A percentile compares a stretch with the other conserved stretches of the same genome.
Conservation (phyloP, 2,888 invertebrate species). For the Halictus ligatus region DNA sequence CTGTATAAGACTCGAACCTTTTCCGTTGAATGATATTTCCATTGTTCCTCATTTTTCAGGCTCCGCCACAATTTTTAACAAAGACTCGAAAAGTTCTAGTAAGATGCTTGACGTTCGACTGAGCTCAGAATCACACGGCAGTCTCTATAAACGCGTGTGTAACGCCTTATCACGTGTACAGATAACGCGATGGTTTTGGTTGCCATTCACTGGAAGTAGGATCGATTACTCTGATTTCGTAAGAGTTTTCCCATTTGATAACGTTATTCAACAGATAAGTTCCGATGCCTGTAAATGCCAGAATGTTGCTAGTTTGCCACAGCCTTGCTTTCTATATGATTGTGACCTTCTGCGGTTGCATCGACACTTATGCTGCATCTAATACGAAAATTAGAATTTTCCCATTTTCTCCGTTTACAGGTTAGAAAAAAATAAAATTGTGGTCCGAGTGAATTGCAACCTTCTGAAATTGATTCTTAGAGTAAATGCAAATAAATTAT, state of each 20-base stretch:
- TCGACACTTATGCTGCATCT: not conserved
- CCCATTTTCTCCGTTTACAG: no score
- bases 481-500: not conserved
- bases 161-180: constrained; percentile 40
- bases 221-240: constrained; percentile 39
- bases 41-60: not conserved
- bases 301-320: constrained; percentile 1
- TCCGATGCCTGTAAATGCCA: not conserved
- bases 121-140: not conserved
- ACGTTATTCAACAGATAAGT: constrained; percentile 25
- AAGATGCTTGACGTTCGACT: not conserved
- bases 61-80: not conserved
- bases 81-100: not conserved
- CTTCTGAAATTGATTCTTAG: not conserved
- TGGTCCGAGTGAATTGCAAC: not conserved
- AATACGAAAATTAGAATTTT: not conserved
- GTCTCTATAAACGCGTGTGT: not conserved
- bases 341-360: not conserved
- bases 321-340: constrained; percentile 12
- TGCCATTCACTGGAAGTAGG: not conserved
- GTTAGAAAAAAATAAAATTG: not conserved
- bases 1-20: not conserved
- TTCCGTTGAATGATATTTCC: not conserved
- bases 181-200: constrained; percentile 17
- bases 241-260: constrained; percentile 26